A percentile compares a stretch with the other conserved stretches of the same genome.
Evolutionary conservation across 2,797 vertebrate genomes (phyloP).

Genomic region (Eulemur rubriventer): DNA sequence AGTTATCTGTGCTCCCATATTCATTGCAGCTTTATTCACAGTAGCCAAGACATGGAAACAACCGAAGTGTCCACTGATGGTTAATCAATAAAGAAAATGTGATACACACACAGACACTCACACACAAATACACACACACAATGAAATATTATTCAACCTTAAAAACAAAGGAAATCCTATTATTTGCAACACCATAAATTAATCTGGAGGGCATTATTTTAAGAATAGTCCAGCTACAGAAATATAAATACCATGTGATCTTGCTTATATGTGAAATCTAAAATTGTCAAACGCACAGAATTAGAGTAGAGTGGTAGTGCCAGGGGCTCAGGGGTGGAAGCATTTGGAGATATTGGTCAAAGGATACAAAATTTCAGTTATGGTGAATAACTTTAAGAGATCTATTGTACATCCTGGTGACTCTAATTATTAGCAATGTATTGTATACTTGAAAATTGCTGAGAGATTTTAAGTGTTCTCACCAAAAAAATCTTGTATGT

Average conservation of each 20-base stretch:
- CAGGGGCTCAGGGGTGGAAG: neutral
- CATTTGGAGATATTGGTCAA: neutral
- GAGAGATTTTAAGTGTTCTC: no score
- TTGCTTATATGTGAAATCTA: neutral
- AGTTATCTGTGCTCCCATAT: neutral
- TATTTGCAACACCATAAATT: neutral
- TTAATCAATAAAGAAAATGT: neutral
- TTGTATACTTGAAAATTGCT: neutral
- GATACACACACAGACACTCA: no score
- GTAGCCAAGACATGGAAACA: neutral
- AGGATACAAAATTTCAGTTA: neutral
- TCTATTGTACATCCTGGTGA: neutral
- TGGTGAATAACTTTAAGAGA: neutral
- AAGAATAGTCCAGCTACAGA: neutral
- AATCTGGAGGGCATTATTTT: neutral
- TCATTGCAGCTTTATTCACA: no score
- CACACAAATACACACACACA: neutral
- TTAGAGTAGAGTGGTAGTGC: neutral
- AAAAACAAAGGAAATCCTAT: neutral
- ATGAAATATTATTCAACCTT: neutral
- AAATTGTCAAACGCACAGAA: neutral
- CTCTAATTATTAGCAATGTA: neutral
- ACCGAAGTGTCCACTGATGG: neutral
- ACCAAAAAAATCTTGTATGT: no score
- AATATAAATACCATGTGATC: neutral